These are phyloP conservation scores for Campoletis raptor DNA, from an alignment of 2,888 invertebrate genomes.

Conservation along the genomic window DNA sequence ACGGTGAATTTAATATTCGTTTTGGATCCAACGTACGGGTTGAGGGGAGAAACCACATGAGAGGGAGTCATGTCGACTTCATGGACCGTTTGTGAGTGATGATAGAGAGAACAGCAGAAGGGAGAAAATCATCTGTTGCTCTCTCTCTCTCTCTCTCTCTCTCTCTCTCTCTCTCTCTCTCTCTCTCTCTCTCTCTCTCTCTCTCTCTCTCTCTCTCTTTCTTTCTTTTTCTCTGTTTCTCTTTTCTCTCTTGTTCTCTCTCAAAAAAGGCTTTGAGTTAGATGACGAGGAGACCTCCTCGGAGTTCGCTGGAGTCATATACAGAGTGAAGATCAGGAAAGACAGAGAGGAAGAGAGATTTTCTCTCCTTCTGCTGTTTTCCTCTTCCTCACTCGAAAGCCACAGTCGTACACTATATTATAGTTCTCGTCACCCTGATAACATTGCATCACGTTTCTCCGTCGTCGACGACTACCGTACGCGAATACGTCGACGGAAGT, in stretches of 20 bases:
- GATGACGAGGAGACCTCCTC: conserved; percentile 66
- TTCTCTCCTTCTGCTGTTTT: conserved; percentile 15
- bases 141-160: conserved; percentile 6
- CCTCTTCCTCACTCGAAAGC: conserved; percentile 32
- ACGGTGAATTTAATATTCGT: conserved; percentile 80
- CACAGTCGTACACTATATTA: conserved; percentile 32
- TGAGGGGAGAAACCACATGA: conserved; percentile 27
- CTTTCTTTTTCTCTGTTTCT: neutral
- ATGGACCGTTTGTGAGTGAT: conserved; percentile 78
- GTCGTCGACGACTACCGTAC: conserved; percentile 45
- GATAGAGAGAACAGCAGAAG: conserved; percentile 71
- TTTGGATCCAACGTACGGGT: conserved; percentile 60
- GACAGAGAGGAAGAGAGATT: conserved; percentile 44
- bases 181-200: conserved; percentile 8
- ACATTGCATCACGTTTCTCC: conserved; percentile 74
- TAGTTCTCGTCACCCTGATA: conserved; percentile 70
- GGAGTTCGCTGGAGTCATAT: conserved; percentile 68
- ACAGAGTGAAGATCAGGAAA: conserved; percentile 36
- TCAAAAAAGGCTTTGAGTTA: conserved; percentile 48
- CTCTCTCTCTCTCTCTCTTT: neutral
- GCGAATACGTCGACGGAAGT: conserved; percentile 74
- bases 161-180: neutral
- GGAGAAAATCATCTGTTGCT: conserved; percentile 44
- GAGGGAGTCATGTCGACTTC: conserved; percentile 60
- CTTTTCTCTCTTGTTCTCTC: neutral